A percentile compares a stretch with the other conserved stretches of the same genome.
Conservation (phyloP, 2,797 vertebrate genomes). For the Miichthys miiuy region DNA sequence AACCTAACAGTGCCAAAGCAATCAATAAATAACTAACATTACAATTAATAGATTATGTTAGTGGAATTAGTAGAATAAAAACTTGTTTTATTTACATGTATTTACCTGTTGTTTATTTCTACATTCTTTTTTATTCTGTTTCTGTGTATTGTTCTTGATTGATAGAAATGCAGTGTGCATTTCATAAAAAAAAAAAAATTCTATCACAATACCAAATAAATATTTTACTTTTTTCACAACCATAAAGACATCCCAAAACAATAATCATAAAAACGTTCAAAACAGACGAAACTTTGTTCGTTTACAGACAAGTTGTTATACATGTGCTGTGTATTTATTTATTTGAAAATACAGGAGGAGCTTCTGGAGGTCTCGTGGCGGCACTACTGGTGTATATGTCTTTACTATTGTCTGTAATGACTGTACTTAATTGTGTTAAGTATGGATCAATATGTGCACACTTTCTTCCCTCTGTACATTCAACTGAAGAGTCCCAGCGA, state of each 20-base stretch:
- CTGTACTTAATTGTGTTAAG: constrained; percentile 50
- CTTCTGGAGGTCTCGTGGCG: background rate
- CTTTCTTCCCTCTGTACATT: constrained; percentile 29
- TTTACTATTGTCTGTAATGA: constrained; percentile 9
- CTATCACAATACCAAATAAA: too few relatives aligned
- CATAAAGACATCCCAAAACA: background rate
- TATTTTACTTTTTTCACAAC: background rate
- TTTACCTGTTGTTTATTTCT: background rate
- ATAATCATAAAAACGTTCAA: background rate
- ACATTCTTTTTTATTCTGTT: background rate
- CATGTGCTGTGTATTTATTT: constrained; percentile 5
- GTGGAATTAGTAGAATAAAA: background rate
- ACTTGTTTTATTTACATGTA: background rate
- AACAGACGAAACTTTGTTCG: background rate
- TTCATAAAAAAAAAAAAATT: background rate
- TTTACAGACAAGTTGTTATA: background rate
- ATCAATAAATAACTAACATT: background rate
- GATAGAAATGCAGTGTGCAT: too few relatives aligned
- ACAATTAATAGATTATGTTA: background rate
- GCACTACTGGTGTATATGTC: background rate
- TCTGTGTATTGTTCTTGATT: constrained; percentile 4
- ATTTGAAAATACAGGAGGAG: background rate
- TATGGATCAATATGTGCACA: constrained; percentile 24
- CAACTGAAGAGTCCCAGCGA: constrained; percentile 46
- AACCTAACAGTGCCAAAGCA: background rate